Evolutionary conservation across 2,797 vertebrate genomes (phyloP).

Genomic region (Hapalemur alaotrensis): DNA sequence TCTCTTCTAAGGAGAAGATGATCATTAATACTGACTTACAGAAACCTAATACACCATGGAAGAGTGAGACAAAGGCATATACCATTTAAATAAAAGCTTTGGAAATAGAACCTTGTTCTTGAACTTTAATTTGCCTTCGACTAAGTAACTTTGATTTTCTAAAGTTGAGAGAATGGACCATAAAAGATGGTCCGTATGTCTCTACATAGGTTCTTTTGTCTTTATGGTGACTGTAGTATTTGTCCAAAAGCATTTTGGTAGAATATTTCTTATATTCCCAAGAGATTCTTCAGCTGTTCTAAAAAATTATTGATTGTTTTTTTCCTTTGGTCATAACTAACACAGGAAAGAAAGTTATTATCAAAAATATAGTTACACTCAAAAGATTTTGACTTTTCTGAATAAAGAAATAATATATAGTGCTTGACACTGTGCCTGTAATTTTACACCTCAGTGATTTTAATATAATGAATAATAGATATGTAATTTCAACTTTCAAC

Average conservation of each 20-base stretch:
- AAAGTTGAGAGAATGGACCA: not conserved
- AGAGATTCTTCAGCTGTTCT: not conserved
- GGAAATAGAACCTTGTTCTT: not conserved
- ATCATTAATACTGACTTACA: not conserved
- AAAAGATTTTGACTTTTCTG: conserved; percentile 57
- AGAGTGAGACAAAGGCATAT: not conserved
- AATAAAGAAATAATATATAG: conserved; percentile 54
- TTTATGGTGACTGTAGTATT: not conserved
- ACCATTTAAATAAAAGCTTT: not conserved
- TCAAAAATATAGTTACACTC: not conserved
- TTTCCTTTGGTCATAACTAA: not conserved
- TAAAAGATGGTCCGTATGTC: not conserved
- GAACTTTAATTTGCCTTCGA: not conserved
- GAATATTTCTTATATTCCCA: not conserved
- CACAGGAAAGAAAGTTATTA: not conserved
- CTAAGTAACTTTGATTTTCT: not conserved
- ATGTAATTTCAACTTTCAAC: conserved; percentile 40
- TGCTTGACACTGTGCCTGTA: conserved; percentile 48
- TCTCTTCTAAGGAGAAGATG: not conserved
- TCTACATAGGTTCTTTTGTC: not conserved
- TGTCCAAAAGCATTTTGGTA: not conserved
- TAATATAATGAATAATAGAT: conserved; percentile 54
- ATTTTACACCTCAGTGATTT: conserved; percentile 63
- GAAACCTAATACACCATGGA: not conserved
- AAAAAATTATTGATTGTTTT: not conserved